Percentiles rank a stretch among this genome's conserved stretches.
Conservation (phyloP, 1,140 invertebrate genomes). For the Drosophila arawakana region DNA sequence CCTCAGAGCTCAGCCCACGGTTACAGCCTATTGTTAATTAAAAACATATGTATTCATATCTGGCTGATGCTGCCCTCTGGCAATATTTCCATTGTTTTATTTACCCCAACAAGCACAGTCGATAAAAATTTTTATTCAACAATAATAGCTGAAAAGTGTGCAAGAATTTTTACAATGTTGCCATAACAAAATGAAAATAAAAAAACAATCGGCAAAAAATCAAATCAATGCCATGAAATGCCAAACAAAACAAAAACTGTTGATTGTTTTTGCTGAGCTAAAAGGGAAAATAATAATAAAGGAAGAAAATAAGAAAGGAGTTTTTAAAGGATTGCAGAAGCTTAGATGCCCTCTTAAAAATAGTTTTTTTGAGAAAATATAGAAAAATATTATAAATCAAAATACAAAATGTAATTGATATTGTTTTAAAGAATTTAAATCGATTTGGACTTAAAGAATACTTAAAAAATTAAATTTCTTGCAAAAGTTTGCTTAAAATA, state of each 20-base stretch:
- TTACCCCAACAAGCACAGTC: conserved; percentile 30
- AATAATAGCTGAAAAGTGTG: conserved; percentile 39
- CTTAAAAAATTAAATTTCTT: too few species aligned
- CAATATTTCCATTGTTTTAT: conserved; percentile 32
- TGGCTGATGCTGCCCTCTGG: conserved; percentile 19
- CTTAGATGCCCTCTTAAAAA: not conserved
- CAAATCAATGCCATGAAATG: conserved; percentile 57
- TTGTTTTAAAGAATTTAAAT: not conserved
- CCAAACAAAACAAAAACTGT: conserved; percentile 41
- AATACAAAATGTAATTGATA: not conserved
- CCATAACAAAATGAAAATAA: conserved; percentile 31
- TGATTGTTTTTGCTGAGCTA: conserved; percentile 59
- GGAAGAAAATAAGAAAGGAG: not conserved
- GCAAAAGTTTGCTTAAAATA: too few species aligned
- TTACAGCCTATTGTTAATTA: conserved; percentile 55
- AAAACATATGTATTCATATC: conserved; percentile 51
- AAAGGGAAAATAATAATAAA: conserved; percentile 33
- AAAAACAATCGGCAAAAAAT: conserved; percentile 37
- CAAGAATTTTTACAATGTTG: conserved; percentile 47
- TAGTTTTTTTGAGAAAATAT: not conserved
- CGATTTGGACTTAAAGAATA: too few species aligned
- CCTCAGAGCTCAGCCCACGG: not conserved
- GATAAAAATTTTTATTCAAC: conserved; percentile 60
- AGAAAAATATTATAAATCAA: not conserved
- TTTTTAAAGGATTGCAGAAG: not conserved